Base-by-base conservation (phyloP, 2,888 invertebrate genomes). In the Drosophila quasianomalipes region DNA sequence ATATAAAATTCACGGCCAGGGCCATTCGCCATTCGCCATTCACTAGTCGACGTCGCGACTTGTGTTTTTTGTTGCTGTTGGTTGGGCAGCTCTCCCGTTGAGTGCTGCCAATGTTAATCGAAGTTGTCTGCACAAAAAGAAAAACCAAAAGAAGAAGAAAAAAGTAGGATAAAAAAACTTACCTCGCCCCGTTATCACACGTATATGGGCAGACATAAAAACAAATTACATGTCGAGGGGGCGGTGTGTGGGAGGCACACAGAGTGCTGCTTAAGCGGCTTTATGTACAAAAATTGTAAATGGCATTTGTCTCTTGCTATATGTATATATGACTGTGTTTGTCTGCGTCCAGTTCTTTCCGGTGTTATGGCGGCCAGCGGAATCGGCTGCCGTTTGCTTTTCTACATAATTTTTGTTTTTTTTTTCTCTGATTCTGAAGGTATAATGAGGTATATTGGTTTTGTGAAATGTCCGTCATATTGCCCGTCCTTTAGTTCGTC, bases 211-310 rank as follows among this genome's bases (percentile, higher is more conserved):
- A 86, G 85, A 89, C 91, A 86, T 90, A 89, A 90, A 86, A 86
- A 90, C 85, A 86, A 86, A 86, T 86, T 86, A 90, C 85, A 84
- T 89, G 83, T 75, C 58, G 61, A 44, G 39, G 39, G 47, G 39
- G 77, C 47, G 55, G 39, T 54, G 26, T 16, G 22, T 4, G 31
- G 4, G 44, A 16, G 33, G 53, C 41, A 35, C 57, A 49, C 39
- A 68, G 71, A 85, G 82, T 76, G 90, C 78, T 90, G 86, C 76
- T 86, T 90, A 90, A 85, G 85, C 90, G 81, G 89, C 87, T 89
- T 91, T 87, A 89, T 89, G 89, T 79, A 74, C 75, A 86, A 83
- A 86, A 91, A 91, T 91, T 91, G 91, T 89, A 86, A 91, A 86
- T 90, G 84, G 82, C 87, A 80, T 84, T 89, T 85, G 90, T 83